Conservation (phyloP, 30 jellyfish, hydroid and myxozoan genomes). For the Aurelia sp. region DNA sequence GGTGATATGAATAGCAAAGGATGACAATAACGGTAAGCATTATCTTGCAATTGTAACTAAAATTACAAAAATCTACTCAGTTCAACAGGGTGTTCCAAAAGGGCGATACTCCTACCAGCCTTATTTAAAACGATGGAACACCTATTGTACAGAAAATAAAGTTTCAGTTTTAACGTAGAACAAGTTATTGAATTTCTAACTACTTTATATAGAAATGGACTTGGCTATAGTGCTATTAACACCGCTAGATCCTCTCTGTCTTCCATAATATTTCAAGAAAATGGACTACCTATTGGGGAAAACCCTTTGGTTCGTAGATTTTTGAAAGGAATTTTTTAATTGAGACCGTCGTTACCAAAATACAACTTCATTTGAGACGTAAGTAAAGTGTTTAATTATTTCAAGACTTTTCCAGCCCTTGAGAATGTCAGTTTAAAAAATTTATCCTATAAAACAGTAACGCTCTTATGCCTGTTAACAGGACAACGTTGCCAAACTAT, state of each 20-base stretch:
- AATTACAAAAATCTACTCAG: too few relatives aligned
- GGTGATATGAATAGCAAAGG: too few relatives aligned
- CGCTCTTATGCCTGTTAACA: not conserved
- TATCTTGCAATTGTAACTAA: too few relatives aligned
- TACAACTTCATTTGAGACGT: conserved; percentile 46
- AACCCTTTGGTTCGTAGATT: conserved; percentile 41
- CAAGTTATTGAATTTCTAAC: conserved; percentile 25
- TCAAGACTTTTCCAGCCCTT: not conserved
- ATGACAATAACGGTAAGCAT: too few relatives aligned
- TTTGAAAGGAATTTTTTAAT: conserved; percentile 43
- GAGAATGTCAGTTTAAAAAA: not conserved
- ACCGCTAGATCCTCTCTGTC: conserved; percentile 68
- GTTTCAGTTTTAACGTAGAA: not conserved
- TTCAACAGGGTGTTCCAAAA: too few relatives aligned
- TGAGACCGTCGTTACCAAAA: conserved; percentile 64
- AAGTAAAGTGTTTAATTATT: conserved; percentile 4
- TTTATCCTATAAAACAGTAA: conserved; percentile 2
- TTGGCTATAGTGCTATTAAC: conserved; percentile 56
- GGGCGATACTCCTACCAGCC: too few relatives aligned
- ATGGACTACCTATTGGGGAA: conserved; percentile 27
- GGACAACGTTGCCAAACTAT: conserved; percentile 63
- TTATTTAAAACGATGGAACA: not conserved
- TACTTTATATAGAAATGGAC: not conserved
- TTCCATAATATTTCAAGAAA: not conserved
- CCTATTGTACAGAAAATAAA: conserved; percentile 5